These are phyloP conservation scores for Melanotaenia parkinsoni DNA, from an alignment of 2,797 vertebrate species.

Conservation along the genomic window DNA sequence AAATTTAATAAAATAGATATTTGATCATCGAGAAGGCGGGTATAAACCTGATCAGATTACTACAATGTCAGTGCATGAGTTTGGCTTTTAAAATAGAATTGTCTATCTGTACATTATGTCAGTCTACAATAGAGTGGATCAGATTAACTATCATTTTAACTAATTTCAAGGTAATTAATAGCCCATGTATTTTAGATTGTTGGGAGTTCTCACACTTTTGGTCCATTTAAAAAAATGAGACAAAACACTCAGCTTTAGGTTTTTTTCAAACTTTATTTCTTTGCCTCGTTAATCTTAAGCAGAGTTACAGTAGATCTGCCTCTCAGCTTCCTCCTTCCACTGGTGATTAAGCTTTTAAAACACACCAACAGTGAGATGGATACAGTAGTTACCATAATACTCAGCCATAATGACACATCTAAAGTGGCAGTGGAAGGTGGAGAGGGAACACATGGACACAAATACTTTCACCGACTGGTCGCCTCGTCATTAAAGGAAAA, in stretches of 20 bases:
- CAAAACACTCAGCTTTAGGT: slow-evolving; percentile 16
- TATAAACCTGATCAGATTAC: not conserved
- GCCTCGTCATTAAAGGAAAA: slow-evolving; percentile 73
- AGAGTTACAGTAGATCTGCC: slow-evolving; percentile 74
- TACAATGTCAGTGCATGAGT: not conserved
- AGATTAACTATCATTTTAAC: too few species aligned
- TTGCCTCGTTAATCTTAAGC: slow-evolving; percentile 67
- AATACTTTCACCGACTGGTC: slow-evolving; percentile 75
- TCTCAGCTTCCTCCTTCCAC: slow-evolving; percentile 65
- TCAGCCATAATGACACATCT: slow-evolving; percentile 74
- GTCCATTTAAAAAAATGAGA: not conserved
- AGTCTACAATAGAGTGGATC: not conserved
- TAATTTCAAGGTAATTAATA: not conserved
- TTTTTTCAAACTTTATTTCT: slow-evolving; percentile 79
- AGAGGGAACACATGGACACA: slow-evolving; percentile 78
- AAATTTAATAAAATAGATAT: too few species aligned
- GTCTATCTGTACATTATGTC: not conserved
- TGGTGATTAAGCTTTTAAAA: slow-evolving; percentile 74
- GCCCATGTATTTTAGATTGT: not conserved
- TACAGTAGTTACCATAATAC: slow-evolving; percentile 80
- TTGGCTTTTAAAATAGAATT: too few species aligned
- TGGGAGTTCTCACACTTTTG: not conserved
- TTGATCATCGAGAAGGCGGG: too few species aligned
- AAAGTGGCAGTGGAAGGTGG: slow-evolving; percentile 64
- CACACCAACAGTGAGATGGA: slow-evolving; percentile 80